Base-by-base conservation (phyloP, 2,888 invertebrate species). In the Phoenoteleia sp. region DNA sequence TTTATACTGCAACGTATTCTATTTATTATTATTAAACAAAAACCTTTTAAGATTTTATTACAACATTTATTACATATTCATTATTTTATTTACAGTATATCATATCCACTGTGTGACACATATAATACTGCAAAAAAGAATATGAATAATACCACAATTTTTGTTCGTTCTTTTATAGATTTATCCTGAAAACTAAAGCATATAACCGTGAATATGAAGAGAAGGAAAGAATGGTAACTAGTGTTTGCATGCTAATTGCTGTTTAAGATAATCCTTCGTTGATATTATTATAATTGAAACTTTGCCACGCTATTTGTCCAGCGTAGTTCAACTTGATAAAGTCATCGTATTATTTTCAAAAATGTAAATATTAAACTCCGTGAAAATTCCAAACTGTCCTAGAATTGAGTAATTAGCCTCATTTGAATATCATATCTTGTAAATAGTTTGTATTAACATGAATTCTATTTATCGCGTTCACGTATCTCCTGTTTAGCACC, bases 241-340 rank as follows among this genome's bases (percentile, higher is more conserved):
- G 17, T 33, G 33, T 56, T 56, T 56, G 56, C 56, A 56, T 56
- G 56, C 56, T 33, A 56, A 56, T 56, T 56, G 56, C 56, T 56
- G 56, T 56, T 56, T 56, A 56, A 56, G 56, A 56, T 56, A 56
- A 56, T 56, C 56, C 56, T 17, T 33, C 19, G 56, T 56, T 56
- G 56, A 56, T 56, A 56, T 56, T 56, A 56, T 33, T 56, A 56
- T 56, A 56, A 56, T 56, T 56, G 56, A 56, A 56, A 56, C 56
- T 56, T 56, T 33, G 19, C 56, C 33, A 33, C 33, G 56, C 33
- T 33, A 19, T 56, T 56, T 33, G 33, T 33, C 56, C 17, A 29
- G 19, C 7, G 17, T 17, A 42, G 17, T 17, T 17, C n/a, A 33
- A 56, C 3, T 52, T 27, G 27, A 52, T 27, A 27, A 52, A 52